Base-by-base conservation (phyloP, 1,140 invertebrate genomes). In the Formica selysi region DNA sequence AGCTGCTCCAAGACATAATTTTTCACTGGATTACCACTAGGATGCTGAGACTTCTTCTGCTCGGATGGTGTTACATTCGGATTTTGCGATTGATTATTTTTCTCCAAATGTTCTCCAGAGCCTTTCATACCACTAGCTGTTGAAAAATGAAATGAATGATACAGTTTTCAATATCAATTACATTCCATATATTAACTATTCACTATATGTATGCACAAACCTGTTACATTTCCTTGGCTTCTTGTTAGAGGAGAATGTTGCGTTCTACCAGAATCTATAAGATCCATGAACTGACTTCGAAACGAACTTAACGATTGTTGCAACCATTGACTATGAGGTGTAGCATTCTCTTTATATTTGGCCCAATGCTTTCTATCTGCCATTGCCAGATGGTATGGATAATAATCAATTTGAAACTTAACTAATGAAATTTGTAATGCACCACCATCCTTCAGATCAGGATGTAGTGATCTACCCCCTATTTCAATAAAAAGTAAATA, bases 331-430 rank as follows among this genome's bases (percentile, higher is more conserved):
- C 96, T 96, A 91, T 97, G 97, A 2, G 97, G 96, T 19, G 96
- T 96, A 8, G 96, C 95, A 78, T 96, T 96, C 91, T 97, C 96
- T 91, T 96, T 97, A 87, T 97, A 97, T 81, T 96, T 97, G 26
- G 97, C 96, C 99, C 98, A 99, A 94, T 98, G 98, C 88, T 97
- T 97, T 87, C 98, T 96, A 94, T 98, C 97, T 11, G 97, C 97
- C 92, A 97, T 97, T 80, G 98, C 98, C 91, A 98, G 96, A 95
- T 99, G 98, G 96, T 99, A 99, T 0, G 99, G 99, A 96, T 99
- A 99, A 93, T 98, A 98, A 95, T 99, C 99, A 11, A 99, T 95
- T 94, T 98, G 97, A 93, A 99, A 97, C 93, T 97, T 96, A n/a
- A 97, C 96, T 29, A 99, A 94, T 6, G 97, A 97, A 57, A 99